Evolutionary conservation across 2,113 vertebrate genomes (phyloP), one percentile per base, ranked within the genome.

Genomic region (Thalassarche chlororhynchos): DNA sequence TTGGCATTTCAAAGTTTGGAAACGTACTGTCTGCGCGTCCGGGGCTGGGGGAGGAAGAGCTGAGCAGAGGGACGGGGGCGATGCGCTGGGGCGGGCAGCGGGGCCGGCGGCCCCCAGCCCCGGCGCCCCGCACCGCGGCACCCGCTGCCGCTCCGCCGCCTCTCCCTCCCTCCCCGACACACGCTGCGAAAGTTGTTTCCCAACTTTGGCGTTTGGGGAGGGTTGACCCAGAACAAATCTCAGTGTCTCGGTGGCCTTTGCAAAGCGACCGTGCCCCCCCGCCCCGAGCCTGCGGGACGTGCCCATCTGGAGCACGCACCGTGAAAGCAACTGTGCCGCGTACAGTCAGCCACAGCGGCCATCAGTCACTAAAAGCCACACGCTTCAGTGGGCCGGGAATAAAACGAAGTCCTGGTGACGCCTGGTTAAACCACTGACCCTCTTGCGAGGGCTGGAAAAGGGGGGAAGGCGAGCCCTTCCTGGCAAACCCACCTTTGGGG

Each of bases 1-100:
- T 96, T 98, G 98, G 98, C 98, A 98, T 97, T 96, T 98, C 94
- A 90, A 97, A 97, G 89, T 98, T 97, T 97, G 97, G 91, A 96
- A 97, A 98, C 90, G 95, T 87, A 96, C 89, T 97, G 91, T 90
- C 89, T 89, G 88, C 93, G 88, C 74, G 91, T 71, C 87, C 66
- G 26, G 60, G 66, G 62, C 57, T 61, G 58, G 47, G 32, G 16
- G 78, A 90, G 52, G 85, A 79, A 75, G 28, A 61, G n/a, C 42
- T 29, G 46, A 57, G 47, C 60, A 32, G 69, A 65, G 81, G 62
- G 38, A 31, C 10, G 38, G 57, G 32, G 42, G 38, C 9, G 38
- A 71, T 36, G n/a, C 4, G 4, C 26, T 25, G 60, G 16, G 54
- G 19, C 2, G 26, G 15, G 15, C 38, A 38, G 38, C 38, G 8